These are phyloP conservation scores for Charadrius vociferus DNA, from an alignment of 2,113 vertebrate genomes.

Conservation along the genomic window DNA sequence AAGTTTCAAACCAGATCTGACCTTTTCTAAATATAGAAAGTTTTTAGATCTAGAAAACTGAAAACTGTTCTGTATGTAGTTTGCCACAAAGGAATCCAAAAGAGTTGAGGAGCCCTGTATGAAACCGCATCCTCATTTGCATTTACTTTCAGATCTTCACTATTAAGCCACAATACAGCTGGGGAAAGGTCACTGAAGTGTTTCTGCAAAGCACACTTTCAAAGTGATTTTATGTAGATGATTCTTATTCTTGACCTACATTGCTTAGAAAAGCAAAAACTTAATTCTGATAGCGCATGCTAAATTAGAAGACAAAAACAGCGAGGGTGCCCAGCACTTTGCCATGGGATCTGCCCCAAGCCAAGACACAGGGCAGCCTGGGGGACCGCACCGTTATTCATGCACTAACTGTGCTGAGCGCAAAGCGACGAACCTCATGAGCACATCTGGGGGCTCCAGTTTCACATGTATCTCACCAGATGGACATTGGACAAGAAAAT, in stretches of 20 bases:
- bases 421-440: background rate
- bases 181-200: background rate
- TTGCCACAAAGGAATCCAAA: background rate
- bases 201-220: background rate
- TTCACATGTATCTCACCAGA: background rate
- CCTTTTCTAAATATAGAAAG: background rate
- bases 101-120: background rate
- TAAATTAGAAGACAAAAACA: background rate
- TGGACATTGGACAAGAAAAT: background rate
- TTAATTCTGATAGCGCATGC: background rate
- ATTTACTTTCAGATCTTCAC: background rate
- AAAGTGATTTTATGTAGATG: background rate
- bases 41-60: background rate
- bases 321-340: background rate
- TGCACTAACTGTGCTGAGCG: rapidly evolving
- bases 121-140: background rate
- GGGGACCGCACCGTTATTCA: rapidly evolving
- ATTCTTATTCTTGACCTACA: background rate
- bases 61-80: background rate
- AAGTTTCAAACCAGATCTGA: background rate
- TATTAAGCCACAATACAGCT: background rate
- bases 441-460: background rate
- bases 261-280: background rate
- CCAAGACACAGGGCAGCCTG: rapidly evolving
- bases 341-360: background rate